These are phyloP conservation scores for Nannoperca obscura DNA, from an alignment of 2,797 vertebrate species.

Conservation along the genomic window DNA sequence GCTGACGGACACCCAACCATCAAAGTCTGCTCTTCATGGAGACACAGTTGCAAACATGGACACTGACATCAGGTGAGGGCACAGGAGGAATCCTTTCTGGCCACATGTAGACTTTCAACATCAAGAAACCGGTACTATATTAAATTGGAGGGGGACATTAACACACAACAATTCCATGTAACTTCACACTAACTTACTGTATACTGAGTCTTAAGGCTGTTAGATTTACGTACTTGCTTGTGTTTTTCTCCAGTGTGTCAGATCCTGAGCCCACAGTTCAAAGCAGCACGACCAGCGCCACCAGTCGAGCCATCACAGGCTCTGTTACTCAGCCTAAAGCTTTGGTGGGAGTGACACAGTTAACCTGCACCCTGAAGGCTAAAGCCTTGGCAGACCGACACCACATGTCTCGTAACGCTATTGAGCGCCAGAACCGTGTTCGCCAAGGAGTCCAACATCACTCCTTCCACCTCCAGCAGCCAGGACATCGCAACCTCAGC, in stretches of 20 bases:
- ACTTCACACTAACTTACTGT: neutral
- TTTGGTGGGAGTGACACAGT: conserved; percentile 85
- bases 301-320: conserved; percentile 60
- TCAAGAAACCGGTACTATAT: neutral
- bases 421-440: conserved; percentile 90
- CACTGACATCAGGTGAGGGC: conserved; percentile 61
- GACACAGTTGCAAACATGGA: conserved; percentile 26
- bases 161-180: neutral
- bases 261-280: conserved; percentile 72
- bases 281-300: conserved; percentile 42
- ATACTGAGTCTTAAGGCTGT: neutral
- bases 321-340: conserved; percentile 76
- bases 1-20: conserved; percentile 4
- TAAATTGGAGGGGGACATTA: neutral
- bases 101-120: neutral
- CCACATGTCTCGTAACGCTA: conserved; percentile 83
- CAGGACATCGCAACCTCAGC: conserved; percentile 88
- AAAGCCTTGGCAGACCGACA: conserved; percentile 82
- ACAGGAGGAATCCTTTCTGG: neutral
- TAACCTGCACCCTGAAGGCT: conserved; percentile 85
- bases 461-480: conserved; percentile 89
- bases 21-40: conserved; percentile 32
- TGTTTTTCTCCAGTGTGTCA: conserved; percentile 74
- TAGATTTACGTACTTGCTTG: neutral
- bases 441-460: conserved; percentile 83